Evolutionary conservation across 2,113 vertebrate species (phyloP), one percentile per base, ranked within the genome.

Genomic region (Astur gentilis): DNA sequence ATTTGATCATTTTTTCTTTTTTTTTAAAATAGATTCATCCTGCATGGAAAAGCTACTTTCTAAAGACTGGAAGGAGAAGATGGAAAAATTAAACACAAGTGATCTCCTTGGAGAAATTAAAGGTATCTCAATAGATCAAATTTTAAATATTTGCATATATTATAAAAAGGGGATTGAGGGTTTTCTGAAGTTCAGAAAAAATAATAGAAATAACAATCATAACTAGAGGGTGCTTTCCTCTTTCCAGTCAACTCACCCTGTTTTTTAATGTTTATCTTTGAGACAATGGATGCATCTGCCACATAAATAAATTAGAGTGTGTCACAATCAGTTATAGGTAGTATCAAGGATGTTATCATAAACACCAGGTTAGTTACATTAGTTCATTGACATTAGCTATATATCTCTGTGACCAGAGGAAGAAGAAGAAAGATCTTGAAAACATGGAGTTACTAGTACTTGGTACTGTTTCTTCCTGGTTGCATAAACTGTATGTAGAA

Each of bases 31-130:
- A 99, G 99, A 99, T 96, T 99, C 99, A 57, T 98, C 99, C 90
- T 99, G 99, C 96, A 99, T 99, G 99, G 99, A 99, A 98, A 99
- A 99, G 90, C 98, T 99, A 94, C 99, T 99, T 96, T 99, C 99
- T 96, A 99, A 99, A 98, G 99, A 99, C 97, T 99, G 99, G 99
- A 99, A 99, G 95, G 99, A 99, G 97, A 99, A 99, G 98, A 99
- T 99, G 99, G 99, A 99, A 96, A 98, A 99, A 98, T 98, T 99
- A 94, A 99, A 99, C 98, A 99, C 99, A 50, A 99, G 99, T 87
- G 99, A 99, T 97, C 99, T 99, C 91, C 98, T 99, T 94, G 99
- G 99, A 97, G 99, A 99, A 98, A 99, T 99, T 93, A 99, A 99
- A 99, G 99, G 99, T 99, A 99, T 58, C 58, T 70, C 26, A 83